Conservation (phyloP, 2,888 invertebrate species). For the Heteromyza rotundicornis region DNA sequence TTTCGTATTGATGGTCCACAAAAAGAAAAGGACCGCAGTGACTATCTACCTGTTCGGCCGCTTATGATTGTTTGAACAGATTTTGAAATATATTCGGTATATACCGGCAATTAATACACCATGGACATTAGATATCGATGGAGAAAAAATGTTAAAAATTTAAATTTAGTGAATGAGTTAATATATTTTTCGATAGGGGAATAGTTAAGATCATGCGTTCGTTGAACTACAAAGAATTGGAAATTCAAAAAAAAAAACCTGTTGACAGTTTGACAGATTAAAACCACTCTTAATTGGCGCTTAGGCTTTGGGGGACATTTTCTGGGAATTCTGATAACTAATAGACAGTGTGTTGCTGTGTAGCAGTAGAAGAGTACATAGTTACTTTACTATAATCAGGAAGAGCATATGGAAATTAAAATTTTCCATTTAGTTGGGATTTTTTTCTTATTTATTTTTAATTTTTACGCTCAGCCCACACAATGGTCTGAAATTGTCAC, state of each 20-base stretch:
- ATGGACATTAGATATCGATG: background rate
- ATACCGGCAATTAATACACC: background rate
- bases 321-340: too few relatives aligned
- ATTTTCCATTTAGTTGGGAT: too few relatives aligned
- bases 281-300: background rate
- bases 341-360: too few relatives aligned
- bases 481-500: too few relatives aligned
- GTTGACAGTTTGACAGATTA: background rate
- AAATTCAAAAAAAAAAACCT: background rate
- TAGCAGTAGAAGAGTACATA: too few relatives aligned
- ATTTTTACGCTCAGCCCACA: too few relatives aligned
- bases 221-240: background rate
- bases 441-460: too few relatives aligned
- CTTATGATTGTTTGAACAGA: too few relatives aligned
- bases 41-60: background rate
- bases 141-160: background rate
- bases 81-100: too few relatives aligned
- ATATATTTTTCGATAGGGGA: background rate
- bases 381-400: too few relatives aligned
- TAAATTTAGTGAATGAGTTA: constrained; percentile 1
- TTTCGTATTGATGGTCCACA: background rate
- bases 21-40: background rate
- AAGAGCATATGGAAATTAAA: too few relatives aligned
- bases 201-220: background rate
- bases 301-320: too few relatives aligned